phyloP scores from a whole-genome alignment of 2,888 invertebrate genomes.

The Pocota personata region DNA sequence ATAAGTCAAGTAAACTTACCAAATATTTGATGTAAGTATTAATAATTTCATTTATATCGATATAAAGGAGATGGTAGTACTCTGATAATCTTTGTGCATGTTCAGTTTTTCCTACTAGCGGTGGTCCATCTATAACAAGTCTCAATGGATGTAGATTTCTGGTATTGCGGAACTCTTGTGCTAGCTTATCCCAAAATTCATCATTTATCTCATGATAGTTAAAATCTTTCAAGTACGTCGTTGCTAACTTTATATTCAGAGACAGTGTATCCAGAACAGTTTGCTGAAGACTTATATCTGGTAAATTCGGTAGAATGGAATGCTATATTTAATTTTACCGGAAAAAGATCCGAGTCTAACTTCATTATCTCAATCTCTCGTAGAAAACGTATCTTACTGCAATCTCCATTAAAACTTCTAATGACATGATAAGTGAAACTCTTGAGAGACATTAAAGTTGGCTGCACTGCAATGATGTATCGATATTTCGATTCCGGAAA shows the following conservation, averaged over 20 bases:
- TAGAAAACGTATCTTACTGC: slow-evolving; percentile 83
- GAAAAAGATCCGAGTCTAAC: slow-evolving; percentile 83
- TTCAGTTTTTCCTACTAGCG: slow-evolving; percentile 87
- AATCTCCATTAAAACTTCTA: slow-evolving; percentile 56
- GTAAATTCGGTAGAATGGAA: no score
- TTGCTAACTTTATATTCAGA: slow-evolving; percentile 85
- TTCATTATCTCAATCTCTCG: slow-evolving; percentile 85
- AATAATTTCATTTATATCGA: slow-evolving; percentile 29
- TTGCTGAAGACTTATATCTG: slow-evolving; percentile 82
- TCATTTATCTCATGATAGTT: slow-evolving; percentile 82
- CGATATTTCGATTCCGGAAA: slow-evolving; percentile 84
- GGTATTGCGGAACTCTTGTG: slow-evolving; percentile 84
- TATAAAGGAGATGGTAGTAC: slow-evolving; percentile 34
- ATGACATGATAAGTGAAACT: slow-evolving; percentile 85
- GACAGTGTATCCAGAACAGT: slow-evolving; percentile 84
- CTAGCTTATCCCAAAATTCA: slow-evolving; percentile 81
- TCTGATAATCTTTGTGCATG: slow-evolving; percentile 17
- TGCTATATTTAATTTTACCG: slow-evolving; percentile 78
- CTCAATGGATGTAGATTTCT: slow-evolving; percentile 85
- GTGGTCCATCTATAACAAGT: slow-evolving; percentile 86
- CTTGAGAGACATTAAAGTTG: slow-evolving; percentile 84
- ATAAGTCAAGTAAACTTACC: slow-evolving; percentile 27
- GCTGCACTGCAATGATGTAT: slow-evolving; percentile 87
- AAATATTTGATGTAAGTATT: slow-evolving; percentile 33
- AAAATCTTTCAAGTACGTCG: slow-evolving; percentile 84